Evolutionary conservation across 2,888 invertebrate genomes (phyloP).

Genomic region (Hydrotaea cyrtoneurina): DNA sequence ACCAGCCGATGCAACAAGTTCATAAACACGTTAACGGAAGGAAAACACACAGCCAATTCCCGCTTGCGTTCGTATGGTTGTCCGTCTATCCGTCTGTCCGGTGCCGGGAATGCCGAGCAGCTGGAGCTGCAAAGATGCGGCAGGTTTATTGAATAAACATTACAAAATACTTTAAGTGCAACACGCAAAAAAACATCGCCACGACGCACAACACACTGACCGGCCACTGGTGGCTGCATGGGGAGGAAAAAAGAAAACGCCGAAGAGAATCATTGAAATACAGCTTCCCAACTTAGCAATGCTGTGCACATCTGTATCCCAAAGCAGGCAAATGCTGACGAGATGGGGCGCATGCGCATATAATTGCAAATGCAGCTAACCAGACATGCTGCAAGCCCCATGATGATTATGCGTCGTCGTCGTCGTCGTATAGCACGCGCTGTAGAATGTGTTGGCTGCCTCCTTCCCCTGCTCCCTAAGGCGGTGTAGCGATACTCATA

Average conservation of each 20-base stretch:
- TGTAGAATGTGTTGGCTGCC: slow-evolving; percentile 49
- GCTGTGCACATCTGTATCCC: slow-evolving; percentile 57
- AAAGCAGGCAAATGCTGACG: slow-evolving; percentile 39
- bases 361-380: slow-evolving; percentile 55
- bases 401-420: slow-evolving; percentile 55
- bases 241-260: background rate
- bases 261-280: slow-evolving; percentile 33
- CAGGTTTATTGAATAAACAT: slow-evolving; percentile 80
- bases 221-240: background rate
- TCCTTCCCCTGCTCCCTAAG: slow-evolving; percentile 23
- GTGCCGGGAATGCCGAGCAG: slow-evolving; percentile 48
- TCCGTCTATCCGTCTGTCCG: slow-evolving; percentile 26
- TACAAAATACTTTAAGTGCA: slow-evolving; percentile 67
- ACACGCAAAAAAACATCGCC: slow-evolving; percentile 24
- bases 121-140: slow-evolving; percentile 61
- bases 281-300: slow-evolving; percentile 47
- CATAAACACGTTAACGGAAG: slow-evolving; percentile 65
- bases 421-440: slow-evolving; percentile 66
- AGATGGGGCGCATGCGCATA: slow-evolving; percentile 66
- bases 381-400: slow-evolving; percentile 40
- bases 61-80: background rate
- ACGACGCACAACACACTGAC: slow-evolving; percentile 21
- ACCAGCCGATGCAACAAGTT: slow-evolving; percentile 68
- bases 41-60: slow-evolving; percentile 39
- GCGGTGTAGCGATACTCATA: background rate